phyloP scores from a whole-genome alignment of 2,888 invertebrate genomes.

The Acrobasis repandana region DNA sequence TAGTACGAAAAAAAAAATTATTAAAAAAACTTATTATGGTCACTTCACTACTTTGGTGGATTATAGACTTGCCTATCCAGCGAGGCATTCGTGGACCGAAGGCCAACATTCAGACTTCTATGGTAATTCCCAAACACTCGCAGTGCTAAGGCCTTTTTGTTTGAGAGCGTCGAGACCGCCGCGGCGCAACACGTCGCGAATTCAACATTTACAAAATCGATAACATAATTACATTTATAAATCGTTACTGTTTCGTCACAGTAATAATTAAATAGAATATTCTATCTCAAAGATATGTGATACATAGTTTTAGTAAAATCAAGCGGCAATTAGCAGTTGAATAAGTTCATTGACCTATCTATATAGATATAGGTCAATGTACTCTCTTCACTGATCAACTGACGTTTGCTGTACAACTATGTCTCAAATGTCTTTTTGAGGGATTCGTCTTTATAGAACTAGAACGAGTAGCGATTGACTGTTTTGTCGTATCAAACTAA shows the following conservation, averaged over 20 bases:
- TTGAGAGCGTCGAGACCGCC: conserved; percentile 31
- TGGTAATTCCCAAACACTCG: conserved; percentile 5
- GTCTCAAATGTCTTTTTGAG: conserved; percentile 5
- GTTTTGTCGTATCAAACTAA: background rate
- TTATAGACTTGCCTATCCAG: background rate
- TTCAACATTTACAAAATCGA: conserved; percentile 21
- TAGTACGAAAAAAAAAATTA: too few species aligned
- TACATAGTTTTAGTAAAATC: background rate
- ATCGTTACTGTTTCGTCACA: conserved; percentile 23
- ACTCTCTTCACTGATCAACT: background rate
- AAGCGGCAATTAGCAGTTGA: background rate
- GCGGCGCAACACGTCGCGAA: conserved; percentile 39
- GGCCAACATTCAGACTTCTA: background rate
- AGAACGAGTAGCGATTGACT: background rate
- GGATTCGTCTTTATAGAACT: background rate
- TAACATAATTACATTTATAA: conserved; percentile 8
- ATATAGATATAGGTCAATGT: background rate
- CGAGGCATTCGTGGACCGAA: background rate
- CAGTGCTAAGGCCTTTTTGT: conserved; percentile 49
- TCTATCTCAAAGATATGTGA: conserved; percentile 1
- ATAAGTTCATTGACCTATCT: background rate
- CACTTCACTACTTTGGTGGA: background rate
- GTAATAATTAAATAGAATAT: background rate
- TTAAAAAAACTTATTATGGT: too few species aligned
- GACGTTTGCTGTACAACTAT: background rate